Evolutionary conservation across 2,888 invertebrate species (phyloP), one percentile per base, ranked within the genome.

Genomic region (Ramazzottius varieornatus): DNA sequence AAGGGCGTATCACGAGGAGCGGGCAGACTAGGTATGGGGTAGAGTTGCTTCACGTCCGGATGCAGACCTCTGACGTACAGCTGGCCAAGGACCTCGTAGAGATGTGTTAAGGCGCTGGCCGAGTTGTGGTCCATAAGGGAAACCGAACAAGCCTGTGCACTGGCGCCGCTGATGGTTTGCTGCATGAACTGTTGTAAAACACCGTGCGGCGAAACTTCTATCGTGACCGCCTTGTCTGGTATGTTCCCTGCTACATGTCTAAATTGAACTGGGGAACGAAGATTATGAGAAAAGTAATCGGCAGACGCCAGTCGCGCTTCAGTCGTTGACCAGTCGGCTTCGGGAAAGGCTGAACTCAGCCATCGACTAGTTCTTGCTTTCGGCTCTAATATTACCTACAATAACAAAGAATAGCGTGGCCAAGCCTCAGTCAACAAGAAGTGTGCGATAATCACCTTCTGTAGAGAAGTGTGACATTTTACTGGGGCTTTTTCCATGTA

Each of bases 191-290:
- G 88, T 78, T 93, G 93, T 69, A 98, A 81, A 69, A 96, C 81
- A 72, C 88, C 86, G 76, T 93, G 93, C 24, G 96, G 94, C 16
- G 94, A 93, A 72, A 96, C 83, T 76, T 98, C 96, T 72, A 98
- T 82, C 68, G 86, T 82, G 69, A 94, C 80, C 2, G 94, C 90
- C 74, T 88, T 86, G 70, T 82, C 82, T 29, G 96, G 98, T 63
- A 96, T 81, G 73, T 85, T 83, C 70, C 81, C 78, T 69, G 93
- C 74, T 8, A 87, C 92, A 74, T 90, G 91, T 73, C 91, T 84
- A 82, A 91, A 93, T 65, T 88, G 81, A 65, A 93, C 93, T 16
- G 93, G 91, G 65, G 90, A 91, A 66, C 92, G 80, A 70, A 94
- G 80, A 78, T 94, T 94, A 80, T 94, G 92, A 33, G 91, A 92